These are phyloP conservation scores for Mesorhabditis spiculigera DNA, from an alignment of 2,888 invertebrate genomes.

Conservation along the genomic window DNA sequence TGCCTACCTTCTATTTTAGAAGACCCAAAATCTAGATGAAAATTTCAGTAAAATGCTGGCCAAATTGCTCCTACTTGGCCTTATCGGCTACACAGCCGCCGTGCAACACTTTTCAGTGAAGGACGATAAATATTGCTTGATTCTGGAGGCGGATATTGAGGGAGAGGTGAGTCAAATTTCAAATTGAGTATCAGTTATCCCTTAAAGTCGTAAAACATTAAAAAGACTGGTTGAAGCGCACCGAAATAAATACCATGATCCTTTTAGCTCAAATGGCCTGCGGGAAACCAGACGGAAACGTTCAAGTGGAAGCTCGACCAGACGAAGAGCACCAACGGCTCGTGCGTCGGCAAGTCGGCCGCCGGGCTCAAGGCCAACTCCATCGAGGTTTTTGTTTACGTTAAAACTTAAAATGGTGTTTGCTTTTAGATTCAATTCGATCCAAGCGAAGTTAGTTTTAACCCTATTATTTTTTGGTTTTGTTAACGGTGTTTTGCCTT, in stretches of 20 bases:
- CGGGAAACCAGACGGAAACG: slow-evolving; percentile 20
- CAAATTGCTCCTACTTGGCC: slow-evolving; percentile 8
- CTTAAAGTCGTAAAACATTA: no score
- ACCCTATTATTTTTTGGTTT: no score
- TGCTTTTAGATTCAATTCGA: background rate
- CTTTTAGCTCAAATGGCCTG: background rate
- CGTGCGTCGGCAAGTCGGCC: slow-evolving; percentile 18
- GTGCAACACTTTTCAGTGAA: slow-evolving; percentile 22
- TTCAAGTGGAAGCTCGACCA: slow-evolving; percentile 25
- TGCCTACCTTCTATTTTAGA: no score
- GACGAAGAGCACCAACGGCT: slow-evolving; percentile 21
- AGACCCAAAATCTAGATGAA: no score
- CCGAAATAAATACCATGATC: background rate
- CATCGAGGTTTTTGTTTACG: background rate
- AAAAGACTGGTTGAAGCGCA: slow-evolving; percentile 1
- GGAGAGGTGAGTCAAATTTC: slow-evolving; percentile 20
- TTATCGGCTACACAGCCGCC: slow-evolving; percentile 19
- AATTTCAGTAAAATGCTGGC: no score
- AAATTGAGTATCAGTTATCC: background rate
- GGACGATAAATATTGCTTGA: slow-evolving; percentile 27
- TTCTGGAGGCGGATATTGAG: slow-evolving; percentile 34
- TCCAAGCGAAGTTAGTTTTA: background rate
- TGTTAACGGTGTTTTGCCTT: no score
- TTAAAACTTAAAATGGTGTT: background rate
- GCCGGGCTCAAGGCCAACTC: background rate